Conservation (phyloP, 2,888 invertebrate genomes). For the Melieria omissa region DNA sequence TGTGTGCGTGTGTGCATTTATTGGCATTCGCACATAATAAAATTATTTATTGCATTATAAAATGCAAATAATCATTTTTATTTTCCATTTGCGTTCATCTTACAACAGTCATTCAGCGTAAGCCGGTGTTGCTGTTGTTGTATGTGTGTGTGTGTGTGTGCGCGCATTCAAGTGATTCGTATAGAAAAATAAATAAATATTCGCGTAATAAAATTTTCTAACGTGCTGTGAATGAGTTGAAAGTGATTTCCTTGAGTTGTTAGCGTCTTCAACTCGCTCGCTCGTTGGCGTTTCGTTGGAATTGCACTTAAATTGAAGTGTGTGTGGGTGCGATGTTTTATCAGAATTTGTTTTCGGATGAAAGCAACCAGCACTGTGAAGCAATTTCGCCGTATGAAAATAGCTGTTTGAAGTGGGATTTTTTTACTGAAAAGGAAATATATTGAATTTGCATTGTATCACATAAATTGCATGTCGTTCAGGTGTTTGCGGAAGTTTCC, state of each 20-base stretch:
- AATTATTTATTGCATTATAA: constrained; percentile 37
- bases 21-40: constrained; percentile 35
- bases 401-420: no score
- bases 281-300: no score
- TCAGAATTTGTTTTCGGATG: no score
- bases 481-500: no score
- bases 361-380: no score
- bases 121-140: background rate
- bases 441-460: no score
- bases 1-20: constrained; percentile 9
- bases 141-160: background rate
- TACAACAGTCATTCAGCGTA: background rate
- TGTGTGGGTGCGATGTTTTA: no score
- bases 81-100: constrained; percentile 11
- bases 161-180: background rate
- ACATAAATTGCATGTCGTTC: no score
- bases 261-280: no score
- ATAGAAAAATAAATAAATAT: background rate
- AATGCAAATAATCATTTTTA: constrained; percentile 32
- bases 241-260: background rate
- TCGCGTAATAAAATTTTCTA: background rate
- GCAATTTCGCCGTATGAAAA: no score
- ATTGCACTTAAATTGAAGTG: no score
- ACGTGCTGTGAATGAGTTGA: background rate
- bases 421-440: no score